Conservation (phyloP, 1,140 invertebrate species). For the Mactra quadrangularis region DNA sequence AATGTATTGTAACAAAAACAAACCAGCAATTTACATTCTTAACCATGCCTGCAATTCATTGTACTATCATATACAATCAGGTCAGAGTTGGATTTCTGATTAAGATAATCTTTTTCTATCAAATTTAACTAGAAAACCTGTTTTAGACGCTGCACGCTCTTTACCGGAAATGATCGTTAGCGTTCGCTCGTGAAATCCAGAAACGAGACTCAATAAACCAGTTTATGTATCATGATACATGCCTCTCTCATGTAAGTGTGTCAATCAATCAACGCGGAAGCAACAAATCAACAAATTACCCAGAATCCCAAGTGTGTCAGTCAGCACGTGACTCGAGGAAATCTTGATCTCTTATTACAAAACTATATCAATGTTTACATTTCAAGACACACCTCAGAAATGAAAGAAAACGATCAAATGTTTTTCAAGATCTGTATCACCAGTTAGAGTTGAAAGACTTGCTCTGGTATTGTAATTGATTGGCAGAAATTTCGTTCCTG, state of each 20-base stretch:
- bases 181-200: slow-evolving; percentile 8
- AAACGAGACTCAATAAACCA: neutral
- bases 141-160: slow-evolving; percentile 30
- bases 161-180: slow-evolving; percentile 35
- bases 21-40: neutral
- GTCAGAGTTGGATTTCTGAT: slow-evolving; percentile 9
- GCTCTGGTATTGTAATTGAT: too few species aligned
- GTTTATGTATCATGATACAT: too few species aligned
- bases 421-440: too few species aligned
- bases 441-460: too few species aligned
- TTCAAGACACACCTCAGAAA: neutral
- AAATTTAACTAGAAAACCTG: slow-evolving; percentile 18
- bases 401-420: too few species aligned
- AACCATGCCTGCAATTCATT: neutral
- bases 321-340: neutral
- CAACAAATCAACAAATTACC: slow-evolving; percentile 42
- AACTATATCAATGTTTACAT: slow-evolving; percentile 20
- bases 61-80: neutral
- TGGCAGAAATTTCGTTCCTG: too few species aligned
- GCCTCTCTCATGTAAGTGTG: slow-evolving; percentile 17
- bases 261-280: slow-evolving; percentile 18
- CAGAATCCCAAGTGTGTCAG: neutral
- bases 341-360: slow-evolving; percentile 3
- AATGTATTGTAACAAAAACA: neutral
- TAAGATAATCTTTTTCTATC: neutral